A percentile compares a stretch with the other conserved stretches of the same genome.
Conservation (phyloP, 2,113 vertebrate species). For the Dolichotis patagonum region DNA sequence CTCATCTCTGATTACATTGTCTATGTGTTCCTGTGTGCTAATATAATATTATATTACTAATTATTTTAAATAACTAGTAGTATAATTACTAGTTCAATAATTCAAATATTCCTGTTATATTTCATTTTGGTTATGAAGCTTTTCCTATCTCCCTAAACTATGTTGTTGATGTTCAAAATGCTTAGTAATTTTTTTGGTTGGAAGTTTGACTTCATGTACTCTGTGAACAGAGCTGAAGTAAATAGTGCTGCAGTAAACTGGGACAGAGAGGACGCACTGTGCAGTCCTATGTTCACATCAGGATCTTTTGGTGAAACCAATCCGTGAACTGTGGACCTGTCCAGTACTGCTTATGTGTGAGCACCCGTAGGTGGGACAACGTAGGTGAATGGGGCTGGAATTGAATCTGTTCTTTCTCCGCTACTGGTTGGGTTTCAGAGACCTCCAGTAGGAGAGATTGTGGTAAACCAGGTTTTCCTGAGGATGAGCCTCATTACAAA, state of each 20-base stretch:
- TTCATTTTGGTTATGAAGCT: background rate
- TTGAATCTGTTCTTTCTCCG: background rate
- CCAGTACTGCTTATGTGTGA: background rate
- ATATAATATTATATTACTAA: background rate
- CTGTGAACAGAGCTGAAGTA: background rate
- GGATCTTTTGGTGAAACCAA: background rate
- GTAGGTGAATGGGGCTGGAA: background rate
- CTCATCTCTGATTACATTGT: no score
- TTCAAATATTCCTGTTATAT: background rate
- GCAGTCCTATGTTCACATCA: background rate
- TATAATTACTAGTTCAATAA: background rate
- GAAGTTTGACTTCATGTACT: no score
- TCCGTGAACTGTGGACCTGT: background rate
- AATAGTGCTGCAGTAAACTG: background rate
- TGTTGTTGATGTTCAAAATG: background rate
- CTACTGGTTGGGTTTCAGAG: background rate
- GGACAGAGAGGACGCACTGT: fast-evolving
- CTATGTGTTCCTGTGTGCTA: background rate
- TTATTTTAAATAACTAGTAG: background rate
- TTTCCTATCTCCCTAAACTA: background rate
- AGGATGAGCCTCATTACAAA: background rate
- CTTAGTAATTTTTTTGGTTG: background rate
- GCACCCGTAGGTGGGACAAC: background rate
- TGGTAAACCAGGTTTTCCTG: background rate
- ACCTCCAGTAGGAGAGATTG: background rate